These are phyloP conservation scores for Clarias laeviceps DNA, from an alignment of 2,797 vertebrate genomes.

Conservation along the genomic window DNA sequence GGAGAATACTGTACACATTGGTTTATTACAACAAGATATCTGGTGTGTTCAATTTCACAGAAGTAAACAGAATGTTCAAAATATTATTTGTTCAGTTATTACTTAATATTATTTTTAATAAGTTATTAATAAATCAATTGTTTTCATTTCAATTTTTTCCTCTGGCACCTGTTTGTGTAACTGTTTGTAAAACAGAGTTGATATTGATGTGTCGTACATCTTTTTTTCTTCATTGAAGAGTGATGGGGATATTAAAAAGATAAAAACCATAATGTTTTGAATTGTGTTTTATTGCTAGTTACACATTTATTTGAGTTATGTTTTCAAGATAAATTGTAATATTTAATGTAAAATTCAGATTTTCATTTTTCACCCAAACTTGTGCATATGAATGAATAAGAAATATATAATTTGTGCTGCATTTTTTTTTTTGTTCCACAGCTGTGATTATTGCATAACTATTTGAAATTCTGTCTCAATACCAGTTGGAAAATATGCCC, in stretches of 20 bases:
- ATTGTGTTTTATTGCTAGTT: not conserved
- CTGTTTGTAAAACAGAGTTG: not conserved
- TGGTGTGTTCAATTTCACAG: too few relatives aligned
- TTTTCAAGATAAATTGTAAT: not conserved
- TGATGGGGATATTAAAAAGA: too few relatives aligned
- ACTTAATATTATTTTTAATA: too few relatives aligned
- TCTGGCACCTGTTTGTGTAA: not conserved
- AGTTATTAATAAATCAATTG: not conserved
- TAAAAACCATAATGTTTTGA: not conserved
- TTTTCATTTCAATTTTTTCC: not conserved
- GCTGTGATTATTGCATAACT: conserved; percentile 5
- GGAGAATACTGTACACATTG: not conserved
- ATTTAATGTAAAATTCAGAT: not conserved
- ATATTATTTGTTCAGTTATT: not conserved
- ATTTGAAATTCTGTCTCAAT: not conserved
- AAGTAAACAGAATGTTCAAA: not conserved
- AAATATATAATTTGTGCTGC: not conserved
- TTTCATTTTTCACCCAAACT: not conserved
- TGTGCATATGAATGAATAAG: not conserved
- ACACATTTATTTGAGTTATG: not conserved
- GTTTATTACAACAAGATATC: not conserved
- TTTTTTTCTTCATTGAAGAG: too few relatives aligned
- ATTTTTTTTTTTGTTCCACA: not conserved
- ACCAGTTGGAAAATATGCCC: not conserved
- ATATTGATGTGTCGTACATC: not conserved